These are phyloP conservation scores for Chunga burmeisteri DNA, from an alignment of 2,113 vertebrate species.

Conservation along the genomic window DNA sequence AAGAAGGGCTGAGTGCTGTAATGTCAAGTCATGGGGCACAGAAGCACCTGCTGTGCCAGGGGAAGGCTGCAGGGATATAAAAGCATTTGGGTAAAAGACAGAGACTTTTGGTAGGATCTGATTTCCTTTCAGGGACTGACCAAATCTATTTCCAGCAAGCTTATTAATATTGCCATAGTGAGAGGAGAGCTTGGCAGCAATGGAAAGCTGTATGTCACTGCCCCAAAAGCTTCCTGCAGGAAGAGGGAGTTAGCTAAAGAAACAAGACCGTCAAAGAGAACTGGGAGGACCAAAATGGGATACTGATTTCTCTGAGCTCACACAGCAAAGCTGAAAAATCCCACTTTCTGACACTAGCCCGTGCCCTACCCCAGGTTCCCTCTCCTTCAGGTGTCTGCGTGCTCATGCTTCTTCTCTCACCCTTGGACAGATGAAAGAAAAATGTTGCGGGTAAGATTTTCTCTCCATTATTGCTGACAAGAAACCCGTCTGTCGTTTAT, in stretches of 20 bases:
- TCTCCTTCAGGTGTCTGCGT: not conserved
- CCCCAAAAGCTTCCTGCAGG: not conserved
- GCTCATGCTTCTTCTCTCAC: not conserved
- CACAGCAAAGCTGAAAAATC: not conserved
- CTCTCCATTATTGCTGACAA: not conserved
- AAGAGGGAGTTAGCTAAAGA: not conserved
- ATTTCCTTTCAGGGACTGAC: not conserved
- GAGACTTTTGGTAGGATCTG: not conserved
- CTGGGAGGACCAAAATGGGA: not conserved
- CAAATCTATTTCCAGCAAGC: not conserved
- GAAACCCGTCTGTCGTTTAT: not conserved
- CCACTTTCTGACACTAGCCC: not conserved
- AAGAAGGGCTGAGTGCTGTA: not conserved
- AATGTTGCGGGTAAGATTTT: not conserved
- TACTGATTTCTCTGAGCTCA: not conserved
- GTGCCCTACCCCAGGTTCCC: not conserved
- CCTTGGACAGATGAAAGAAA: not conserved
- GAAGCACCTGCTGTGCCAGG: not conserved
- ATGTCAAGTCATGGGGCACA: not conserved
- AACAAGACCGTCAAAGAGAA: not conserved
- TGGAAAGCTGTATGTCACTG: not conserved
- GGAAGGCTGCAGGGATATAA: not conserved
- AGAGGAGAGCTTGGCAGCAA: not conserved
- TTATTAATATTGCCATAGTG: not conserved
- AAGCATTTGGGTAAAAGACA: not conserved